Conservation (phyloP, 1,140 invertebrate species). For the Aphelinus certus region DNA sequence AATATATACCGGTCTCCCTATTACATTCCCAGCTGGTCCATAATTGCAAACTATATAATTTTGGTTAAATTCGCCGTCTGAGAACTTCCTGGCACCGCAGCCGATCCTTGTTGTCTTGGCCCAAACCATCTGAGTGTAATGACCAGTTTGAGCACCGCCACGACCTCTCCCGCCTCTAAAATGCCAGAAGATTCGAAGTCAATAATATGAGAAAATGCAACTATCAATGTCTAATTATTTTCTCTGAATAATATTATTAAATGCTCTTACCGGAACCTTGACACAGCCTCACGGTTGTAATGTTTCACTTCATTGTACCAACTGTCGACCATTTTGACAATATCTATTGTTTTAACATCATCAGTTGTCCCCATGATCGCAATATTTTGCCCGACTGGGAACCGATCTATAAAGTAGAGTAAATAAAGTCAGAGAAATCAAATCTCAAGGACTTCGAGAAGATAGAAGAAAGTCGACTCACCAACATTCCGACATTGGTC, state of each 20-base stretch:
- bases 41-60: constrained; percentile 60
- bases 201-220: no score
- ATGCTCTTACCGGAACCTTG: background rate
- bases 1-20: constrained; percentile 39
- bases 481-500: constrained; percentile 66
- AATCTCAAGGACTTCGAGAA: background rate
- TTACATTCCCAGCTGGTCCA: constrained; percentile 58
- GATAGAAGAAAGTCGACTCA: constrained; percentile 47
- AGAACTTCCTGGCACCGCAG: constrained; percentile 45
- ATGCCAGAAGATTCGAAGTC: no score
- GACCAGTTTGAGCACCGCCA: constrained; percentile 40
- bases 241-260: background rate
- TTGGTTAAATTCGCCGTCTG: constrained; percentile 37
- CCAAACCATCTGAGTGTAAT: constrained; percentile 65
- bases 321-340: constrained; percentile 15
- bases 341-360: background rate
- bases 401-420: background rate
- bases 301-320: constrained; percentile 42
- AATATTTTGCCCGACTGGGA: constrained; percentile 2
- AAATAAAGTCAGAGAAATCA: background rate
- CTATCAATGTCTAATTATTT: no score
- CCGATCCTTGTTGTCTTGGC: constrained; percentile 60
- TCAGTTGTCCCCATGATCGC: constrained; percentile 5
- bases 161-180: no score
- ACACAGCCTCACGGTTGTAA: constrained; percentile 27